Conservation (phyloP, 2,888 invertebrate species). For the Melanostoma mellinum region DNA sequence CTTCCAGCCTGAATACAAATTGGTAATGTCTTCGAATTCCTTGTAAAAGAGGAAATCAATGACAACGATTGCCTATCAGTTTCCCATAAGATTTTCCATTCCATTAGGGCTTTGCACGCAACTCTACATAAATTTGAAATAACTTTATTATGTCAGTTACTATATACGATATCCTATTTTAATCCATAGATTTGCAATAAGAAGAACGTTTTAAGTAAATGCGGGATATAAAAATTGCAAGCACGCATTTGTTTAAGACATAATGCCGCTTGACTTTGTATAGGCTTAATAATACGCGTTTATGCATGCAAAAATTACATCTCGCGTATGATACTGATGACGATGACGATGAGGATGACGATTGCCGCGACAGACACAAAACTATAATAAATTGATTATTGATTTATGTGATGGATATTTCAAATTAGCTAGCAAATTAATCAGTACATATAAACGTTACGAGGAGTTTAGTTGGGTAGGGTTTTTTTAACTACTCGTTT, state of each 20-base stretch:
- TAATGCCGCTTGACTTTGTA: slow-evolving; percentile 12
- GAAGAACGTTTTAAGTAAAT: slow-evolving; percentile 9
- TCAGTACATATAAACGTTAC: no score
- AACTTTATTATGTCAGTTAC: slow-evolving; percentile 44
- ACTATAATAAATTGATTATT: no score
- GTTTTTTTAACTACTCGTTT: no score
- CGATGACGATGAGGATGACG: no score
- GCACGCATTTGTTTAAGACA: slow-evolving; percentile 22
- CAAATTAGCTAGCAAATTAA: no score
- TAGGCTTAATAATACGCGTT: slow-evolving; percentile 22
- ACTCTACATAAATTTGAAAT: slow-evolving; percentile 38
- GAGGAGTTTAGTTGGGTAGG: no score
- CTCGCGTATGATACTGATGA: no score
- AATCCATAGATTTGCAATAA: slow-evolving; percentile 16
- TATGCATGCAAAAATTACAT: slow-evolving; percentile 12
- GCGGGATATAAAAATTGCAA: slow-evolving; percentile 24
- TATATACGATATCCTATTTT: slow-evolving; percentile 35
- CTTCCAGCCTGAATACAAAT: slow-evolving; percentile 60
- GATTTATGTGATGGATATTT: no score
- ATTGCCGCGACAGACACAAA: not conserved
- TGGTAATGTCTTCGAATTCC: slow-evolving; percentile 34
- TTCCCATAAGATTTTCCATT: slow-evolving; percentile 20
- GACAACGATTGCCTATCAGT: slow-evolving; percentile 74
- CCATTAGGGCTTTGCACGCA: slow-evolving; percentile 22
- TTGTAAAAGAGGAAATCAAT: slow-evolving; percentile 73